These are phyloP conservation scores for Tragelaphus scriptus DNA, from an alignment of 2,113 vertebrate genomes.

Conservation along the genomic window DNA sequence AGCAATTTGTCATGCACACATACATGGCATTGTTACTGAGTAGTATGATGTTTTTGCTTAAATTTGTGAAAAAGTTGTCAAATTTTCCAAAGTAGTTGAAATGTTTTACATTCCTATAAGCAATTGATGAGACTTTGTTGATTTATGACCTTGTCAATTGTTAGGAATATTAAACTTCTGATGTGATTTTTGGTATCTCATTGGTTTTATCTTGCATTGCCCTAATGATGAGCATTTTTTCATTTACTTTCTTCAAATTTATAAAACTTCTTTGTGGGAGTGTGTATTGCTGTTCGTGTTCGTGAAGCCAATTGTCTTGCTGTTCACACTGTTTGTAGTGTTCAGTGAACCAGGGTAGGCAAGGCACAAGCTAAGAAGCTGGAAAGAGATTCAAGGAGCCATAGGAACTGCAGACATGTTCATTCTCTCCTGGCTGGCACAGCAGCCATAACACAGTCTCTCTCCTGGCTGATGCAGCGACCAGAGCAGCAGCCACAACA, in stretches of 20 bases:
- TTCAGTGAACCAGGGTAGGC: background rate
- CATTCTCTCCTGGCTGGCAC: background rate
- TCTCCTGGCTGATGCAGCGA: background rate
- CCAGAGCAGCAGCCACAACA: background rate
- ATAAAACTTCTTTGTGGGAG: background rate
- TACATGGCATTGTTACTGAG: accelerated
- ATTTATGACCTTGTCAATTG: background rate
- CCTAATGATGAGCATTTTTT: background rate
- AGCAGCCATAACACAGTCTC: background rate
- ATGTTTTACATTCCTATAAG: background rate
- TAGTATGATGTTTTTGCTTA: background rate
- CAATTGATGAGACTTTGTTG: background rate
- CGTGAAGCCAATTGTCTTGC: accelerated
- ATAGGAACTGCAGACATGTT: background rate
- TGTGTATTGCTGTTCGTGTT: background rate
- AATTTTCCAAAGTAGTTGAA: background rate
- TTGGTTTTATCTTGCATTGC: no score
- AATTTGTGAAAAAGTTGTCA: background rate
- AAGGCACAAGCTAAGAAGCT: background rate
- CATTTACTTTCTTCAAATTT: background rate
- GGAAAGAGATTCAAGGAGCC: background rate
- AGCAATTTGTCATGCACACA: background rate
- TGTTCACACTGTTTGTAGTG: background rate
- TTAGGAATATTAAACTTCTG: no score
- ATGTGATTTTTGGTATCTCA: no score